Percentiles rank a stretch among this genome's conserved stretches.
phyloP scores from a whole-genome alignment of 2,113 vertebrate species.

The Laticauda laticaudata region DNA sequence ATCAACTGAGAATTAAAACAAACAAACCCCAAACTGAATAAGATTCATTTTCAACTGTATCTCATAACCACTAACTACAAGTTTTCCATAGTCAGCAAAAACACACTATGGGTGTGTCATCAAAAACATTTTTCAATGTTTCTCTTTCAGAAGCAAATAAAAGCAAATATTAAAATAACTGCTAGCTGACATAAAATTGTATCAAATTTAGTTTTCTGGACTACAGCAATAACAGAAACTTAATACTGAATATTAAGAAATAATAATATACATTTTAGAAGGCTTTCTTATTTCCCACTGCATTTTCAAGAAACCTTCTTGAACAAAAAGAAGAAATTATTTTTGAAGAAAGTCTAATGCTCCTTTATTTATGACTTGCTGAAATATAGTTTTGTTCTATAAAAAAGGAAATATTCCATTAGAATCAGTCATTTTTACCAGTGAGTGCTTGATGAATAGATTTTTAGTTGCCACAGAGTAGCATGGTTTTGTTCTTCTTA shows the following conservation, averaged over 20 bases:
- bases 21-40: constrained; percentile 19
- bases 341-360: not conserved
- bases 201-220: not conserved
- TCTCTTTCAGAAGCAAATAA: constrained; percentile 22
- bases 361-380: constrained; percentile 9
- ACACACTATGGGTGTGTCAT: constrained; percentile 27
- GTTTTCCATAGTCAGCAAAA: constrained; percentile 33
- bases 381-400: constrained; percentile 13
- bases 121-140: constrained; percentile 8
- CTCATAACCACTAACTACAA: constrained; percentile 40
- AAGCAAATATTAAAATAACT: constrained; percentile 17
- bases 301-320: not conserved
- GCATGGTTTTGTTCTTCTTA: constrained; percentile 10
- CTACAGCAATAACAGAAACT: not conserved
- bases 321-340: not conserved
- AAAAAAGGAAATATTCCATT: not conserved
- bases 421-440: constrained; percentile 13
- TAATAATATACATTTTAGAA: not conserved
- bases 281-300: not conserved
- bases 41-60: constrained; percentile 12
- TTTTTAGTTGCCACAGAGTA: constrained; percentile 11
- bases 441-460: not conserved
- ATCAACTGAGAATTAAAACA: constrained; percentile 18
- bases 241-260: not conserved
- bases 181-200: not conserved